phyloP scores from a whole-genome alignment of 2,797 vertebrate genomes.

The Anolis apletophallus region DNA sequence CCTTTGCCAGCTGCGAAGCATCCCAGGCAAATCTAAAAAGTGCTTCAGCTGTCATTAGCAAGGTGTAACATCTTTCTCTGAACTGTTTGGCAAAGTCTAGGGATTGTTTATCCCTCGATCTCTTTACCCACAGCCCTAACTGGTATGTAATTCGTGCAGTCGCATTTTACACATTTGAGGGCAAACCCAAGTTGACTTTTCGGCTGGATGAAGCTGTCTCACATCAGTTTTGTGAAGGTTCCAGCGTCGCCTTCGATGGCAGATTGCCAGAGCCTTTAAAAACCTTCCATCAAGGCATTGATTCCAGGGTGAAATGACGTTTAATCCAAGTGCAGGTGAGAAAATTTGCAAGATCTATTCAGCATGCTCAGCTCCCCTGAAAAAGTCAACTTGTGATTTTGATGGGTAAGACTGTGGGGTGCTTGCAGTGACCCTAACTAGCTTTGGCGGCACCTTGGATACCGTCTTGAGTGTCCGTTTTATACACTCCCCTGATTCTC shows the following conservation, averaged over 20 bases:
- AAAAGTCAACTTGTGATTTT: slow-evolving; percentile 24
- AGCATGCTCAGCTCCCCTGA: neutral
- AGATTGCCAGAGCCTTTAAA: slow-evolving; percentile 1
- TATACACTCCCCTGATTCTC: neutral
- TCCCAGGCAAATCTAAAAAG: neutral
- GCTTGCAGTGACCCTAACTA: neutral
- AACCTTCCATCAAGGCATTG: neutral
- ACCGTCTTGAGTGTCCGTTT: neutral
- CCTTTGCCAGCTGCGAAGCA: neutral
- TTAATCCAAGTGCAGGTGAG: slow-evolving; percentile 2
- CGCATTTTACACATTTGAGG: neutral
- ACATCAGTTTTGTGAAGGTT: slow-evolving; percentile 11
- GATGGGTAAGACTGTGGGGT: slow-evolving; percentile 1
- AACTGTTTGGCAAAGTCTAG: slow-evolving; percentile 4
- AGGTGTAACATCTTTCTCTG: neutral
- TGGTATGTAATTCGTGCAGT: slow-evolving; percentile 7
- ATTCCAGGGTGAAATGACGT: neutral
- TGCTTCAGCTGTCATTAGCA: slow-evolving; percentile 8
- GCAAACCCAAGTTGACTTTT: slow-evolving; percentile 17
- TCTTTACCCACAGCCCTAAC: neutral
- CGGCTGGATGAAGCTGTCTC: slow-evolving; percentile 11
- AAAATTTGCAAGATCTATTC: neutral
- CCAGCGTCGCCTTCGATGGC: slow-evolving; percentile 1
- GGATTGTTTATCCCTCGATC: neutral
- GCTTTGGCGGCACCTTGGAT: neutral